These are phyloP conservation scores for Merops nubicus DNA, from an alignment of 2,113 vertebrate genomes.

Conservation along the genomic window DNA sequence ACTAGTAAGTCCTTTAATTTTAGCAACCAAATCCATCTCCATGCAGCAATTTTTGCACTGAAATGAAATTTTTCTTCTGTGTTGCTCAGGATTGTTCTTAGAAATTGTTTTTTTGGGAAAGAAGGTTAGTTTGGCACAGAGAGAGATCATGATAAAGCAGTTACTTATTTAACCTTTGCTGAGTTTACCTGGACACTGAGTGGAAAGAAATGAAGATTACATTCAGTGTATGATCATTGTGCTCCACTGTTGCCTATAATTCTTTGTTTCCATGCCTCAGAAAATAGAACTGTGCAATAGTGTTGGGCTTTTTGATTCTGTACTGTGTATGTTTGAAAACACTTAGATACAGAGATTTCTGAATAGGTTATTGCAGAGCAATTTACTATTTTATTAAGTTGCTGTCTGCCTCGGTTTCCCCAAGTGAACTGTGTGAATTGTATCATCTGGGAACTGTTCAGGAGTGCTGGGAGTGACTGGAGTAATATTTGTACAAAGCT, in stretches of 20 bases:
- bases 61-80: neutral
- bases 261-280: neutral
- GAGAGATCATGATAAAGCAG: neutral
- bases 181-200: neutral
- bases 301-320: neutral
- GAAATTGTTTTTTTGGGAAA: neutral
- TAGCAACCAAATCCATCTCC: constrained; percentile 18
- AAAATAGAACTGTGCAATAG: neutral
- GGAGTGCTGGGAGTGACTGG: neutral
- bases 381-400: neutral
- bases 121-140: neutral
- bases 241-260: neutral
- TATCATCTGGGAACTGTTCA: neutral
- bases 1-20: constrained; percentile 8
- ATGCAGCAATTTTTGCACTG: constrained; percentile 9
- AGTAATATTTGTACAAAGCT: neutral
- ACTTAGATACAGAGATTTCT: neutral
- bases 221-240: neutral
- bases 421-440: neutral
- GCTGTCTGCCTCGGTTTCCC: neutral
- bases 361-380: neutral
- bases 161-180: neutral
- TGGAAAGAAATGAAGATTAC: neutral
- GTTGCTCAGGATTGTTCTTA: neutral
- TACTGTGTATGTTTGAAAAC: neutral